Base-by-base conservation (phyloP, 2,888 invertebrate genomes). In the Oscheius myriophilus region DNA sequence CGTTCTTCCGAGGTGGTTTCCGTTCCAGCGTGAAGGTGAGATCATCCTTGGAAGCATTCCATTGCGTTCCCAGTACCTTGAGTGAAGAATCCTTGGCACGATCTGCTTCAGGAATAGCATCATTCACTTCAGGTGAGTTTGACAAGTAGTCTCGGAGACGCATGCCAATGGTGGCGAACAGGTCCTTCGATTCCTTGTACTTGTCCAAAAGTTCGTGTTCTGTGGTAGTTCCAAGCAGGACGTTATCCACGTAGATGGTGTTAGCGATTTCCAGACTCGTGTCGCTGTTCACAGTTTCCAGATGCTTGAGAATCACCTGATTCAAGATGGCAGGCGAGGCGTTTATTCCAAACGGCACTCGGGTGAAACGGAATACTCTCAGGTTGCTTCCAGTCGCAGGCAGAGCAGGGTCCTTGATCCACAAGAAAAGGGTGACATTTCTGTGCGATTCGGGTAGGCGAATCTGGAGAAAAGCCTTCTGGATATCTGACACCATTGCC, bases 281-380 rank as follows among this genome's bases (percentile, higher is more conserved):
- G 12, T 43, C 45, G 12, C 12, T 43, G n/a, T 43, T 43, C 16
- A 14, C 16, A 12, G 45, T 14, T 12, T 43, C 45, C 45, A 43
- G n/a, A n/a, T n/a, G n/a, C n/a, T n/a, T n/a, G n/a, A n/a, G n/a
- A n/a, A n/a, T n/a, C n/a, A n/a, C n/a, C n/a, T n/a, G n/a, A n/a
- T n/a, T n/a, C n/a, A n/a, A n/a, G n/a, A n/a, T n/a, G n/a, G 43
- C 14, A 6, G 52, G 52, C 4, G 52, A 52, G 14, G 23, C 26
- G 52, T 52, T 52, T 21, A 52, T 14, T 7, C 52, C 52, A 52
- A 52, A 52, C 2, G 52, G 52, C 6, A 52, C 25, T 14, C 26
- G 3, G 23, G 52, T n/a, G 26, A 25, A 52, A 6, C 26, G 52
- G 52, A 23, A 52, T 12, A 7, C 23, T 21, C 18, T 18, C 12